Evolutionary conservation across 1,140 invertebrate species (phyloP).

Genomic region (Ooceraea biroi): DNA sequence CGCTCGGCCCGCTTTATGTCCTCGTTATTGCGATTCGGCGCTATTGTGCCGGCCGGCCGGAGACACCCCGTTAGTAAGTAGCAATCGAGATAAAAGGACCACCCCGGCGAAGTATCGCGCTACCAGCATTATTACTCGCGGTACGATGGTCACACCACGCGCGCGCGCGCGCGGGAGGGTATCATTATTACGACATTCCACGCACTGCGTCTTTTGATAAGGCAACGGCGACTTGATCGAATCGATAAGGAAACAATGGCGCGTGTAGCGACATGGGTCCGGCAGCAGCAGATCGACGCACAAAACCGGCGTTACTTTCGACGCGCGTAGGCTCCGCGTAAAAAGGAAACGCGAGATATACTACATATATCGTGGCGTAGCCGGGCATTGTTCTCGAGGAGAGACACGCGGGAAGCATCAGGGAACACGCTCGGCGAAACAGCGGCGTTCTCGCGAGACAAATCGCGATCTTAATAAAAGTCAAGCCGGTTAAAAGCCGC

Average conservation of each 20-base stretch:
- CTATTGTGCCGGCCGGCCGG: neutral
- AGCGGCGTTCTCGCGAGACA: constrained; percentile 5
- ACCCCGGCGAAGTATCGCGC: constrained; percentile 28
- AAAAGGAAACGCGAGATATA: constrained; percentile 36
- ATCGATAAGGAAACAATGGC: constrained; percentile 60
- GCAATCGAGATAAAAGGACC: constrained; percentile 41
- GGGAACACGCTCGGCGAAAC: neutral
- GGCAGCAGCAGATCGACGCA: too few relatives aligned
- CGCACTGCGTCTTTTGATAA: constrained; percentile 33
- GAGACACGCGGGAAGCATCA: neutral
- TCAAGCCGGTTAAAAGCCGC: constrained; percentile 11
- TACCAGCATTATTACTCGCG: constrained; percentile 30
- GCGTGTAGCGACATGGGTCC: constrained; percentile 32
- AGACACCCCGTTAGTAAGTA: neutral
- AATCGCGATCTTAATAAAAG: constrained; percentile 56
- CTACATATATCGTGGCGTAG: too few relatives aligned
- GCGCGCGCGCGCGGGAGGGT: constrained; percentile 4
- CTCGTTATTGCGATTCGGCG: neutral
- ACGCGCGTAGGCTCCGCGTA: constrained; percentile 9
- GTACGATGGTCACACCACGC: neutral
- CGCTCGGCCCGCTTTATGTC: neutral
- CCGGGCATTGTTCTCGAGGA: constrained; percentile 23
- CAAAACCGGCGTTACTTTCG: constrained; percentile 20
- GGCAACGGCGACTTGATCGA: constrained; percentile 35
- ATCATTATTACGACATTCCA: constrained; percentile 51